A percentile compares a stretch with the other conserved stretches of the same genome.
Conservation (phyloP, 2,797 vertebrate genomes). For the Xenops minutus region DNA sequence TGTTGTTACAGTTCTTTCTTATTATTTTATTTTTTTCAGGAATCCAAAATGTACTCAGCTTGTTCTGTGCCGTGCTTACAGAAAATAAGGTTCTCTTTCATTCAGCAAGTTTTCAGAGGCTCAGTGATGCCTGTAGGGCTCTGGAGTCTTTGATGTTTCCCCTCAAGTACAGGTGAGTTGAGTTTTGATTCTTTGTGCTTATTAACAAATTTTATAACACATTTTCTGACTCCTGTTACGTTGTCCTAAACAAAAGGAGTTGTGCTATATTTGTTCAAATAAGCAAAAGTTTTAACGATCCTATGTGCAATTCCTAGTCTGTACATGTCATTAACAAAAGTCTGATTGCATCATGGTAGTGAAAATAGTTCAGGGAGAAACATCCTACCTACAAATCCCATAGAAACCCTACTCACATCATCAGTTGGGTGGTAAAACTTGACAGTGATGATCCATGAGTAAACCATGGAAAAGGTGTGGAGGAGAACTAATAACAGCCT, state of each 20-base stretch:
- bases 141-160: conserved; percentile 97
- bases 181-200: neutral
- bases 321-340: neutral
- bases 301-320: neutral
- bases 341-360: neutral
- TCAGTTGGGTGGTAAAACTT: neutral
- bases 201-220: neutral
- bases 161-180: conserved; percentile 92
- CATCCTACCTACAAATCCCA: neutral
- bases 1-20: neutral
- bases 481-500: neutral
- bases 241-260: neutral
- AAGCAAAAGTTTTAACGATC: neutral
- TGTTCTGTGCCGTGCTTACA: conserved; percentile 95
- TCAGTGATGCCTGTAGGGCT: conserved; percentile 92
- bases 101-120: conserved; percentile 96
- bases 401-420: neutral
- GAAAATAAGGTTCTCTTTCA: conserved; percentile 99
- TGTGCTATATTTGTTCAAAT: neutral
- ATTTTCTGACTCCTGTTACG: neutral
- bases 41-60: conserved; percentile 95
- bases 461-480: neutral
- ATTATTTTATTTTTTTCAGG: conserved; percentile 76
- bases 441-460: neutral
- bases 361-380: neutral